phyloP scores from a whole-genome alignment of 1,140 invertebrate species.

The Megalopta genalis region DNA sequence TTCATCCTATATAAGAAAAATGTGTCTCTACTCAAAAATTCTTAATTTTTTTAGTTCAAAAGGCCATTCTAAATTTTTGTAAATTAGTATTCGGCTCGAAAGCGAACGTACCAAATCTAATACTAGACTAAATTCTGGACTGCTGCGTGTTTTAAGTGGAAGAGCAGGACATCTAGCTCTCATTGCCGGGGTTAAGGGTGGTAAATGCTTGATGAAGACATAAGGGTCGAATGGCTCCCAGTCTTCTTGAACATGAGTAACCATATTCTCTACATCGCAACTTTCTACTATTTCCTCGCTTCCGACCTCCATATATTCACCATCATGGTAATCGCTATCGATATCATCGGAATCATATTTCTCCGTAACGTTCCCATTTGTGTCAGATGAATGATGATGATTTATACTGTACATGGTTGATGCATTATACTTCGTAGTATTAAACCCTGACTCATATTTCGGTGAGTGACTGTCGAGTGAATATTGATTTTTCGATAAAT shows the following conservation, averaged over 20 bases:
- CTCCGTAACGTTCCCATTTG: slow-evolving; percentile 72
- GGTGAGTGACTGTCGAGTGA: slow-evolving; percentile 61
- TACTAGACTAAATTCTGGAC: slow-evolving; percentile 96
- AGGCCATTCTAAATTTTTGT: not conserved
- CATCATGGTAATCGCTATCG: slow-evolving; percentile 73
- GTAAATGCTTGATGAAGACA: slow-evolving; percentile 94
- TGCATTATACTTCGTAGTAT: slow-evolving; percentile 60
- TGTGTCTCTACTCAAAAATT: slow-evolving; percentile 6
- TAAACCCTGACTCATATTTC: slow-evolving; percentile 67
- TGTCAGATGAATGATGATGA: slow-evolving; percentile 65
- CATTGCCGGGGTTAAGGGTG: slow-evolving; percentile 93
- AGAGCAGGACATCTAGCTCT: slow-evolving; percentile 92
- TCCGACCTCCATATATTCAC: slow-evolving; percentile 77
- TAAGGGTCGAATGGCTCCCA: slow-evolving; percentile 93
- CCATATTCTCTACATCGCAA: slow-evolving; percentile 81
- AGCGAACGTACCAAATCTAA: slow-evolving; percentile 87
- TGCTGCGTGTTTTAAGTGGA: slow-evolving; percentile 94
- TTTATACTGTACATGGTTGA: slow-evolving; percentile 67
- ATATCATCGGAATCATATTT: slow-evolving; percentile 72
- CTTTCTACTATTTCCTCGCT: slow-evolving; percentile 79
- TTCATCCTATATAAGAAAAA: slow-evolving; percentile 85
- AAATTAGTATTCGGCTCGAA: slow-evolving; percentile 48
- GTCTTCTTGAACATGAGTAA: slow-evolving; percentile 84
- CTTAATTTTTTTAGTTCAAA: not conserved
- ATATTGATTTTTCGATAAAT: slow-evolving; percentile 66